Percentiles rank a stretch among this genome's conserved stretches.
phyloP scores from a whole-genome alignment of 2,888 invertebrate species.

The Tanytarsus gracilentus region DNA sequence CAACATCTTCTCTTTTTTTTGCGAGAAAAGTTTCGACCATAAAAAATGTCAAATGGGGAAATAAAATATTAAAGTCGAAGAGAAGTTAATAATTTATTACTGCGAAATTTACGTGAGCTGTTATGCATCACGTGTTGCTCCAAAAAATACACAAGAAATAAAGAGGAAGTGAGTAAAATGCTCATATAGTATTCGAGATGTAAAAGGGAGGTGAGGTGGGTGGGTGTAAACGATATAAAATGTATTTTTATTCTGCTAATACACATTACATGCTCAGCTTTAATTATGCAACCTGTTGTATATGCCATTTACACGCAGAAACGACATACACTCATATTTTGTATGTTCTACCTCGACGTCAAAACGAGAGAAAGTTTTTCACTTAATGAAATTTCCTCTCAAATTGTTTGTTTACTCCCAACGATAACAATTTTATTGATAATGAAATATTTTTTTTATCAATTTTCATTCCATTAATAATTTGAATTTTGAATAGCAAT shows the following conservation, averaged over 20 bases:
- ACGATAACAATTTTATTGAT: no score
- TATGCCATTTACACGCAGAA: neutral
- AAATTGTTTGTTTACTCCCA: no score
- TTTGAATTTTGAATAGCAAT: no score
- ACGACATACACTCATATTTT: no score
- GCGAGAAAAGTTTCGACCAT: neutral
- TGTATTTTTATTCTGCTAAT: conserved; percentile 6
- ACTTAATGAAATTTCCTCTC: no score
- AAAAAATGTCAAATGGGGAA: neutral
- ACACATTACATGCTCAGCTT: conserved; percentile 12
- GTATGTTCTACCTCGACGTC: no score
- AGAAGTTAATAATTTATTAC: conserved; percentile 26
- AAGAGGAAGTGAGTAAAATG: no score
- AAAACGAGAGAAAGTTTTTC: no score
- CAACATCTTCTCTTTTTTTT: no score
- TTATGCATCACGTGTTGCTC: conserved; percentile 28
- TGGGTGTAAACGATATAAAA: neutral
- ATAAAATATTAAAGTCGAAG: conserved; percentile 17
- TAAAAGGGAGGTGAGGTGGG: neutral
- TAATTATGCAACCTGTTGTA: conserved; percentile 15
- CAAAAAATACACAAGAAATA: neutral
- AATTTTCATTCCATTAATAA: no score
- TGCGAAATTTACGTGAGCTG: conserved; percentile 19
- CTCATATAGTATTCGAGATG: no score
- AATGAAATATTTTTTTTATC: no score